These are phyloP conservation scores for Arvicanthis niloticus DNA, from an alignment of 2,113 vertebrate species.

Conservation along the genomic window DNA sequence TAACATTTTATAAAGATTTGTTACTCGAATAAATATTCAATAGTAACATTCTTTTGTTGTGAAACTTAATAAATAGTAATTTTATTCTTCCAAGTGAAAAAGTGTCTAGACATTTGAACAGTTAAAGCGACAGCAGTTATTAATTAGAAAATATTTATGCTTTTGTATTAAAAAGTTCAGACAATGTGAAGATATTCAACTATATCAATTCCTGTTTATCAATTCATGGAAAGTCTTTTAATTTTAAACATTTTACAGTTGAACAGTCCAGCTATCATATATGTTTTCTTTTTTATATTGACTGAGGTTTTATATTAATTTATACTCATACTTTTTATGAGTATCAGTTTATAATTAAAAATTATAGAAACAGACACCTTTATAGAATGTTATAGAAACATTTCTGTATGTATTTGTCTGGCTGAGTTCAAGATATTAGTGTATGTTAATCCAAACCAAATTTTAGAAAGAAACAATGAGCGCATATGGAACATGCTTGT, in stretches of 20 bases:
- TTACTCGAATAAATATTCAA: slow-evolving; percentile 82
- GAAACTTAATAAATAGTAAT: slow-evolving; percentile 60
- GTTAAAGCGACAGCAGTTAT: slow-evolving; percentile 48
- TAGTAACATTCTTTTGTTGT: slow-evolving; percentile 68
- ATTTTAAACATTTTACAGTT: neutral
- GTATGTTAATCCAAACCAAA: slow-evolving; percentile 41
- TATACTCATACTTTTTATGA: slow-evolving; percentile 34
- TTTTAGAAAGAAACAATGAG: slow-evolving; percentile 23
- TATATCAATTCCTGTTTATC: slow-evolving; percentile 7
- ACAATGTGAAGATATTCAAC: neutral
- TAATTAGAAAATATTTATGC: slow-evolving; percentile 61
- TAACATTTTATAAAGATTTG: slow-evolving; percentile 84
- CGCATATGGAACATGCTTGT: slow-evolving; percentile 48
- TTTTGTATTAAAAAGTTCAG: slow-evolving; percentile 50
- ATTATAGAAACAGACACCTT: slow-evolving; percentile 22
- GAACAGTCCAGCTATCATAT: neutral
- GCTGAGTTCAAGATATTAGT: slow-evolving; percentile 8
- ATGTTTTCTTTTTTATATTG: neutral
- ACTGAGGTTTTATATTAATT: slow-evolving; percentile 38
- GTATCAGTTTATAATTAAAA: slow-evolving; percentile 53
- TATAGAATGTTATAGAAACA: slow-evolving; percentile 44
- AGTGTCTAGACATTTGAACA: slow-evolving; percentile 9
- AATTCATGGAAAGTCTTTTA: slow-evolving; percentile 35
- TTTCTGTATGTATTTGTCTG: neutral
- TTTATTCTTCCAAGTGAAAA: slow-evolving; percentile 45